A percentile compares a stretch with the other conserved stretches of the same genome.
Evolutionary conservation across 2,888 invertebrate species (phyloP).

Genomic region (Pseudococcus viburni): DNA sequence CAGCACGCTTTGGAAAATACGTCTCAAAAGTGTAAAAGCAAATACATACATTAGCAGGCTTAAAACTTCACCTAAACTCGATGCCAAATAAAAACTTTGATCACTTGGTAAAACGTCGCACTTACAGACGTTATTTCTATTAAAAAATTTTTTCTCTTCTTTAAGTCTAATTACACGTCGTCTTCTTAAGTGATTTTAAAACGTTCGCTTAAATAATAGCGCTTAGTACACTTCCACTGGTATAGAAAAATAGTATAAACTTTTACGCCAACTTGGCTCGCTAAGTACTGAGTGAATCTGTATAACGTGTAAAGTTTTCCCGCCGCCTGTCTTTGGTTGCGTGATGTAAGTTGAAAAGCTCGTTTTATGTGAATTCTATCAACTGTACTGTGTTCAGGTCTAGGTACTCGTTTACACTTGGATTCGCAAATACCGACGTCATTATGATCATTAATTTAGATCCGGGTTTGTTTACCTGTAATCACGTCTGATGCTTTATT

Average conservation of each 20-base stretch:
- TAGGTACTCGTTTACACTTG: not conserved
- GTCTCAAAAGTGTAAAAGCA: conserved; percentile 47
- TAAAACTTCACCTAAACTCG: conserved; percentile 17
- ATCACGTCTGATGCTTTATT: not conserved
- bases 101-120: not conserved
- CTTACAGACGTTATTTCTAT: conserved; percentile 19
- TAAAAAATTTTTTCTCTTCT: not conserved
- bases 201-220: conserved; percentile 4
- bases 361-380: conserved; percentile 2
- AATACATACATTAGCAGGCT: conserved; percentile 27
- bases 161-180: not conserved
- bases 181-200: not conserved
- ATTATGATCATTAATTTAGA: not conserved
- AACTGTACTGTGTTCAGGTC: not conserved
- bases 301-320: not conserved
- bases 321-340: not conserved
- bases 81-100: conserved; percentile 35
- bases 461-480: not conserved
- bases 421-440: not conserved
- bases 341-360: conserved; percentile 7
- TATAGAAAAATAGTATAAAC: not conserved
- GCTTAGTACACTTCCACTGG: not conserved
- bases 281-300: not conserved
- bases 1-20: not conserved
- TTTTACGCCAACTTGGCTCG: not conserved